Conservation (phyloP, 2,888 invertebrate species). For the Herminia tarsipennalis region DNA sequence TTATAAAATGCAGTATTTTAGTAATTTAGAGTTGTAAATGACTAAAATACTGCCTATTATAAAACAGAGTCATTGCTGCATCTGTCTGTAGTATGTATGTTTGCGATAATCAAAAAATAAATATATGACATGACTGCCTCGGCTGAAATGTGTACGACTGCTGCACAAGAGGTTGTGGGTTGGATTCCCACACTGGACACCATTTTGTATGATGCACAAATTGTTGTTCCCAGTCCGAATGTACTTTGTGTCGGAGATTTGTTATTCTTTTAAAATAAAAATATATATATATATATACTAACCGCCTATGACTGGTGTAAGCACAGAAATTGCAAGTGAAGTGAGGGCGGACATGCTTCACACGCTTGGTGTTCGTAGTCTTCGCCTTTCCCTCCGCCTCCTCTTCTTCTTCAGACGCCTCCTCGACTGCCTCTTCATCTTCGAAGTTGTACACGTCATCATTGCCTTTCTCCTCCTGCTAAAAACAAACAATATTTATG, state of each 20-base stretch:
- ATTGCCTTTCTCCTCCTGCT: conserved; percentile 63
- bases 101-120: too few species aligned
- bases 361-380: conserved; percentile 76
- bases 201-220: too few species aligned
- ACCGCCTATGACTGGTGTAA: conserved; percentile 95
- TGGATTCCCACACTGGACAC: too few species aligned
- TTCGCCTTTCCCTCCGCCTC: conserved; percentile 71
- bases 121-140: too few species aligned
- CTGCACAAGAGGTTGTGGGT: too few species aligned
- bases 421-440: conserved; percentile 82
- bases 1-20: too few species aligned
- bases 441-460: conserved; percentile 91
- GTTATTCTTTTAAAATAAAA: neutral
- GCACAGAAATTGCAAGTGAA: conserved; percentile 96
- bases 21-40: too few species aligned
- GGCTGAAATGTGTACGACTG: too few species aligned
- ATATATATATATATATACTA: conserved; percentile 27
- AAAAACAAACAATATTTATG: neutral
- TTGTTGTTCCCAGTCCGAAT: too few species aligned
- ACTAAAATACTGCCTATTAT: too few species aligned
- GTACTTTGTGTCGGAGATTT: neutral
- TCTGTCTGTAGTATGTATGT: too few species aligned
- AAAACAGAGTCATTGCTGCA: too few species aligned
- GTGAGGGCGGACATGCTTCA: conserved; percentile 84
- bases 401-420: conserved; percentile 78